Percentiles rank a stretch among this genome's conserved stretches.
These are phyloP conservation scores for Hyperoodon ampullatus DNA, from an alignment of 2,113 vertebrate species.

Conservation along the genomic window DNA sequence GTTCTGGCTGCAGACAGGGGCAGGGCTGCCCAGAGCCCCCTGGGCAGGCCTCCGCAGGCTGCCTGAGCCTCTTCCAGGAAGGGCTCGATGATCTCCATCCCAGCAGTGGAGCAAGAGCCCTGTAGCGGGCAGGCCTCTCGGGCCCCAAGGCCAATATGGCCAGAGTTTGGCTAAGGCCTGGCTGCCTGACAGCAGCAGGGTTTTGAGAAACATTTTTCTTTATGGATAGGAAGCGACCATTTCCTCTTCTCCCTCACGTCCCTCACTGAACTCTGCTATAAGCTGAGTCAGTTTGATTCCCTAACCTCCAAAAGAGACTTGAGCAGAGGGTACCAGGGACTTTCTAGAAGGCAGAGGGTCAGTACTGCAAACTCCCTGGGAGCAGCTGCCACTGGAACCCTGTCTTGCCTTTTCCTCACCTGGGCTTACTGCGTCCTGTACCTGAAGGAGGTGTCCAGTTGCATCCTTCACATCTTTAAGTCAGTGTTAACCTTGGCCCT, in stretches of 20 bases:
- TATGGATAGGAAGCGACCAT: background rate
- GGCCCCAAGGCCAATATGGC: background rate
- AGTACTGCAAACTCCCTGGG: rapidly evolving
- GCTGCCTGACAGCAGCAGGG: background rate
- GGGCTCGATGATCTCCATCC: background rate
- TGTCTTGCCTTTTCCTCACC: background rate
- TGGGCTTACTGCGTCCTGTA: background rate
- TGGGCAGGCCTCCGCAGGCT: background rate
- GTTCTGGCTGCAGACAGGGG: background rate
- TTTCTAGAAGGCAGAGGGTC: background rate
- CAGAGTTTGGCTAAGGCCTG: background rate
- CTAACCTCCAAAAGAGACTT: background rate
- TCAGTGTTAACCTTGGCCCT: background rate
- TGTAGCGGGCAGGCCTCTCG: background rate
- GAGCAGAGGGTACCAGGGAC: background rate
- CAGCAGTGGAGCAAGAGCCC: too few relatives aligned
- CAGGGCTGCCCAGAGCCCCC: background rate
- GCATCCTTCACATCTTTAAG: background rate
- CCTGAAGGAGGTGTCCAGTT: background rate
- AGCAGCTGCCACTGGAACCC: background rate
- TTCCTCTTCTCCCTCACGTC: background rate
- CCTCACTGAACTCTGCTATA: background rate
- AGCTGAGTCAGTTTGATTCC: background rate
- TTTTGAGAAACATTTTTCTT: constrained; percentile 22
- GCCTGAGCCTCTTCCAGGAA: background rate